Base-by-base conservation (phyloP, 23 tunicate genomes). In the Diplosoma virens region DNA sequence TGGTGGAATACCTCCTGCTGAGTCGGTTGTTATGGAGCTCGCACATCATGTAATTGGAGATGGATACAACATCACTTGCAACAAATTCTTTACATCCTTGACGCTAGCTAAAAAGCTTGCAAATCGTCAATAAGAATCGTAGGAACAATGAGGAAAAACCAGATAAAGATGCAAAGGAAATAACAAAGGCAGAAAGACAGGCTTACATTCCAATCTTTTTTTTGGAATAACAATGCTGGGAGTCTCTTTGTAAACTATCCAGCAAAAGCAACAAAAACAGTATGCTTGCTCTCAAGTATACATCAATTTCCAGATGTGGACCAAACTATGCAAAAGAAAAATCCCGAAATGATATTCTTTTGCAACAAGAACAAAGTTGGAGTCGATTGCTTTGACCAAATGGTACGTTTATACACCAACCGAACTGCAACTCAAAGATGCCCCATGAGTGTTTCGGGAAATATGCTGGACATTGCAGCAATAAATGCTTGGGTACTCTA, bases 331-430 rank as follows among this genome's bases (percentile, higher is more conserved):
- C n/a, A n/a, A n/a, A 55, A 20, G 24, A 63, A 63, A 63, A 63
- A 63, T 7, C 70, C 70, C 6, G 11, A 30, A 6, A 30, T 63
- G 70, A 28, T 63, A 4, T 16, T 28, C 29, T 63, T 63, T n/a
- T 63, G 29, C 70, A 63, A 63, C 37, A 30, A 63, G 70, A 63
- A 63, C 35, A 63, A 63, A 28, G 70, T 63, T 30, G 70, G 70
- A 4, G 70, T 63, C 6, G 70, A 63, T 30, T 28, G 35, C 37
- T 63, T 63, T 28, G 70, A 63, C 20, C 70, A 63, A 63, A 63
- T 63, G 70, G 70, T 36, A 26, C 70, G 70, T 20, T 55, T 55
- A 25, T 55, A 55, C 24, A 55, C 63, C 63, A 55, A 22, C 6
- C 63, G 63, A 55, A 11, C 63, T 20, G 63, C 63, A 11, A 14